Evolutionary conservation across 2,797 vertebrate species (phyloP).

Genomic region (Aphelocoma californica): DNA sequence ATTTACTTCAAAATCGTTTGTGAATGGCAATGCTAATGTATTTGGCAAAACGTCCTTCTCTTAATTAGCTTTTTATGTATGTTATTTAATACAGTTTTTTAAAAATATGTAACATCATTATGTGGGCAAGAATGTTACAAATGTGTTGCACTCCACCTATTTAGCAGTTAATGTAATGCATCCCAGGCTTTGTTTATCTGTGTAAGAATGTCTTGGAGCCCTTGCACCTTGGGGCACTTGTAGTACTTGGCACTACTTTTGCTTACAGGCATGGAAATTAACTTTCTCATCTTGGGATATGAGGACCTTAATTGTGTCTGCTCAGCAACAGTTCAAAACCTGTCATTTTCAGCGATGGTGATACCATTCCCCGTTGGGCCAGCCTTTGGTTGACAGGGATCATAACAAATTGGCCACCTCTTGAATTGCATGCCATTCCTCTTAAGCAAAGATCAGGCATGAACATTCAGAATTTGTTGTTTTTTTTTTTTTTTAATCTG

Average conservation of each 20-base stretch:
- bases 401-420: background rate
- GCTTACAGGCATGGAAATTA: background rate
- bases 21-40: background rate
- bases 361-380: background rate
- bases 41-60: background rate
- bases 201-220: background rate
- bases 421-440: background rate
- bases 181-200: background rate
- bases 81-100: background rate
- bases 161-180: background rate
- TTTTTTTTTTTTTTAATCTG: background rate
- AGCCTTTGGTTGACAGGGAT: background rate
- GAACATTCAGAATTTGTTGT: background rate
- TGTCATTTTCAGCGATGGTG: background rate
- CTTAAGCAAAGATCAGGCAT: background rate
- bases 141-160: background rate
- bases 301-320: background rate
- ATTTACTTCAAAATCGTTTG: background rate
- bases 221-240: background rate
- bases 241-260: background rate
- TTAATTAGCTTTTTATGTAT: background rate
- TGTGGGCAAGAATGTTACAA: background rate
- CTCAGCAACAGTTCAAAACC: background rate
- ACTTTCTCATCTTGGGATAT: background rate
- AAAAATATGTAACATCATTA: background rate